phyloP scores from a whole-genome alignment of 53 echinoderm and acorn worm species.

The Holothuria leucospilota region DNA sequence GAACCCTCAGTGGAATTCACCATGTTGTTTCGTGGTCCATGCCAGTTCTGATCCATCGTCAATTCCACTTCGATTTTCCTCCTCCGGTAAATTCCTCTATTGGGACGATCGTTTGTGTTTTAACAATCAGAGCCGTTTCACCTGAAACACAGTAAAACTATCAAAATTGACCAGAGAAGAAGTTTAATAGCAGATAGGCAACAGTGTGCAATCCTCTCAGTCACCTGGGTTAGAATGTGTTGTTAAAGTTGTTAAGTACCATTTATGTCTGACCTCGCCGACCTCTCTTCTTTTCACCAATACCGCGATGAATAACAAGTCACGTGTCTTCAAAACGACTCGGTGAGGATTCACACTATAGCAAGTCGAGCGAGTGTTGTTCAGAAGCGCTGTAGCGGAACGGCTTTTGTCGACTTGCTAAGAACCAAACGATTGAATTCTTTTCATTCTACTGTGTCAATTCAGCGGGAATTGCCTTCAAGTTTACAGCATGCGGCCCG shows the following conservation, averaged over 20 bases:
- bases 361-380: slow-evolving; percentile 15
- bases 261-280: slow-evolving; percentile 43
- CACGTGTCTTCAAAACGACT: slow-evolving; percentile 25
- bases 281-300: slow-evolving; percentile 50
- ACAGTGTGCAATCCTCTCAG: slow-evolving; percentile 48
- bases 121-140: no score
- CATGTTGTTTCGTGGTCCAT: slow-evolving; percentile 68
- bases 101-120: no score
- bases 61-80: slow-evolving; percentile 1
- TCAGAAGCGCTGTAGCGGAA: slow-evolving; percentile 44
- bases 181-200: slow-evolving; percentile 25
- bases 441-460: no score
- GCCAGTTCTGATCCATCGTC: slow-evolving; percentile 90
- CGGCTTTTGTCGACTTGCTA: not conserved
- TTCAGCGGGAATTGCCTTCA: no score
- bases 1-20: slow-evolving; percentile 73
- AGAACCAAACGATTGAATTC: no score
- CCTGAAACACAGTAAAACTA: slow-evolving; percentile 1
- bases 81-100: not conserved
- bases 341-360: not conserved
- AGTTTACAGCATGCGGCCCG: no score
- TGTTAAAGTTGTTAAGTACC: slow-evolving; percentile 54
- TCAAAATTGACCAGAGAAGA: slow-evolving; percentile 17
- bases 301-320: slow-evolving; percentile 27
- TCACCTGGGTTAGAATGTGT: slow-evolving; percentile 50